phyloP scores from a whole-genome alignment of 1,140 invertebrate genomes.

The Pseudomyrmex cubaensis region DNA sequence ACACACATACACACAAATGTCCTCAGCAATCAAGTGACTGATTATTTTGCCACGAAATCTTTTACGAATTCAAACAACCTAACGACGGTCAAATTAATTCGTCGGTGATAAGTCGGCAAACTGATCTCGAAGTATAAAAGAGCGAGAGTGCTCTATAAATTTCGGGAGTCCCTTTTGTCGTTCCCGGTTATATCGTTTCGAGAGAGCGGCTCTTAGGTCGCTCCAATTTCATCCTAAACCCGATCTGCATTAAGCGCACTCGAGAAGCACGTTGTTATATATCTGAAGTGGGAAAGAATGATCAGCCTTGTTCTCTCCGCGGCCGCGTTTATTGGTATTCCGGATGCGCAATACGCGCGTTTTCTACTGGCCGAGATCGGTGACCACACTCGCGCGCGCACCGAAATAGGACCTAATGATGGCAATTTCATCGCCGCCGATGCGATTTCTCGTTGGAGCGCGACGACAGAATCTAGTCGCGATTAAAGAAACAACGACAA shows the following conservation, averaged over 20 bases:
- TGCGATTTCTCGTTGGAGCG: conserved; percentile 4
- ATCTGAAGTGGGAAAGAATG: conserved; percentile 65
- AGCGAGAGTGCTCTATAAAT: conserved; percentile 44
- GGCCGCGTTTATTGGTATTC: conserved; percentile 70
- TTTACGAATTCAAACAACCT: background rate
- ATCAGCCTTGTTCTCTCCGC: conserved; percentile 71
- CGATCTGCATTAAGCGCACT: conserved; percentile 57
- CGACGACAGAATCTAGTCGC: conserved; percentile 19
- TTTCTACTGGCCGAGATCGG: conserved; percentile 59
- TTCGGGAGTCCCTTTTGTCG: conserved; percentile 26
- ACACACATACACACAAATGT: background rate
- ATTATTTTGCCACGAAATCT: background rate
- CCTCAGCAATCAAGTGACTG: background rate
- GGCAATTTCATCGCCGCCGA: conserved; percentile 63
- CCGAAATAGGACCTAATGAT: conserved; percentile 53
- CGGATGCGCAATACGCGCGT: conserved; percentile 35
- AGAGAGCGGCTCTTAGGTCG: conserved; percentile 19
- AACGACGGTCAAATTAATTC: conserved; percentile 38
- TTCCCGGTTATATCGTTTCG: background rate
- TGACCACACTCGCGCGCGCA: background rate
- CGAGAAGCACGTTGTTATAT: conserved; percentile 51
- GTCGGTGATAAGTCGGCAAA: conserved; percentile 40
- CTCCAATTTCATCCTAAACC: conserved; percentile 56
- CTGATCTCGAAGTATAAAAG: background rate
- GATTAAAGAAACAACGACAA: background rate